Percentiles rank a stretch among this genome's conserved stretches.
Evolutionary conservation across 2,113 vertebrate species (phyloP).

Genomic region (Equus quagga): DNA sequence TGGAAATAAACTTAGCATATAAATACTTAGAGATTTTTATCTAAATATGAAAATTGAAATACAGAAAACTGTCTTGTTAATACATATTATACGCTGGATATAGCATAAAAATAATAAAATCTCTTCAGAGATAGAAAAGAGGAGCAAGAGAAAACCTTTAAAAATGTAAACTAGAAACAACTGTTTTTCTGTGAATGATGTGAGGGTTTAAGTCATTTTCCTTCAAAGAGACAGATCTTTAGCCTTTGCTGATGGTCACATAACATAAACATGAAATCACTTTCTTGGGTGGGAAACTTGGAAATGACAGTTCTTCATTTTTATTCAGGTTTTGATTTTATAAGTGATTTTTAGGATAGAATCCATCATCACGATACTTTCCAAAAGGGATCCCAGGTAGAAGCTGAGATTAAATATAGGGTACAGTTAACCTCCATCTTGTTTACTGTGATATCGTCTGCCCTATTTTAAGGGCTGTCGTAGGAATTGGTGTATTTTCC

Average conservation of each 20-base stretch:
- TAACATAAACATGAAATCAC: neutral
- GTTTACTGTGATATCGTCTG: neutral
- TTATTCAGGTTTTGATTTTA: neutral
- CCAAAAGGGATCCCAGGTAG: neutral
- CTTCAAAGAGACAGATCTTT: neutral
- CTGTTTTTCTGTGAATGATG: neutral
- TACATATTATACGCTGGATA: neutral
- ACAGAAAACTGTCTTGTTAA: neutral
- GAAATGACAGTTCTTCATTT: neutral
- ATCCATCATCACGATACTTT: constrained; percentile 16
- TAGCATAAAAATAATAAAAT: neutral
- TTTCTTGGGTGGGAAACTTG: neutral
- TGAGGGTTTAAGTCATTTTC: neutral
- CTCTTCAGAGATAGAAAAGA: neutral
- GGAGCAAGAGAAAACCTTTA: neutral
- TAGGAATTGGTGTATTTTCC: neutral
- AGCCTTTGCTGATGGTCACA: neutral
- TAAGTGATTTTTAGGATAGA: neutral
- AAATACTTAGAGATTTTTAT: neutral
- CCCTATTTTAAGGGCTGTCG: neutral
- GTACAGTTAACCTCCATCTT: neutral
- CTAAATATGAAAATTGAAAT: neutral
- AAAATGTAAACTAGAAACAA: neutral
- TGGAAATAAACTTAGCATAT: constrained; percentile 11
- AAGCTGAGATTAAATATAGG: neutral